Base-by-base conservation (phyloP, 2,888 invertebrate species). In the Orthosia gothica region DNA sequence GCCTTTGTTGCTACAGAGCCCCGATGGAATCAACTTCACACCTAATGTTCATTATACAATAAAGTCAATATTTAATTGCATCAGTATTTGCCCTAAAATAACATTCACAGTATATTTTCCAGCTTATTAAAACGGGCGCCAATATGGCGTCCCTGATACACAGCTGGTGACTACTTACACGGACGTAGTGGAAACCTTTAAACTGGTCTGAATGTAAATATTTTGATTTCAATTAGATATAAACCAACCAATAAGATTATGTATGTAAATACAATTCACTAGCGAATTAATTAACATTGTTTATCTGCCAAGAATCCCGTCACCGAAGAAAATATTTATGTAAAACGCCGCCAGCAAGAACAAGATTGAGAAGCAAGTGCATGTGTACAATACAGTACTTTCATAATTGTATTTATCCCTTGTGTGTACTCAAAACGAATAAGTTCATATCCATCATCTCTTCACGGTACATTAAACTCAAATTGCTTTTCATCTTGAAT, bases 161-260 rank as follows among this genome's bases (percentile, higher is more conserved):
- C 59, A 61, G 61, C 66, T 69, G 77, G 65, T 70, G 58, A 49
- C 65, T 49, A n/a, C 18, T 62, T 5, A 23, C 20, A 15, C n/a
- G 45, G 18, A 62, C 26, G 47, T 32, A 58, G 45, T 63, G 68
- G 64, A 79, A 74, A 74, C 50, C 70, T 77, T 59, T 63, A 73
- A 64, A 71, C 50, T 55, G 59, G 49, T 74, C n/a, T 70, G 70
- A 78, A 80, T 66, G 81, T 81, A 82, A 87, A 85, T 81, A 79
- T 79, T 82, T 74, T 77, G 74, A 80, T 81, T 75, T 76, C 79
- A 86, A 88, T 86, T 80, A 85, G 80, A 84, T 79, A 86, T 62
- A 49, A 79, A 45, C 67, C 62, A 23, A 76, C 54, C 64, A 79
- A 81, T 79, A 74, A 64, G 66, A 77, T 75, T 78, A 74, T 52